phyloP scores from a whole-genome alignment of 2,888 invertebrate genomes.

The Drosophila nr. perissopoda region DNA sequence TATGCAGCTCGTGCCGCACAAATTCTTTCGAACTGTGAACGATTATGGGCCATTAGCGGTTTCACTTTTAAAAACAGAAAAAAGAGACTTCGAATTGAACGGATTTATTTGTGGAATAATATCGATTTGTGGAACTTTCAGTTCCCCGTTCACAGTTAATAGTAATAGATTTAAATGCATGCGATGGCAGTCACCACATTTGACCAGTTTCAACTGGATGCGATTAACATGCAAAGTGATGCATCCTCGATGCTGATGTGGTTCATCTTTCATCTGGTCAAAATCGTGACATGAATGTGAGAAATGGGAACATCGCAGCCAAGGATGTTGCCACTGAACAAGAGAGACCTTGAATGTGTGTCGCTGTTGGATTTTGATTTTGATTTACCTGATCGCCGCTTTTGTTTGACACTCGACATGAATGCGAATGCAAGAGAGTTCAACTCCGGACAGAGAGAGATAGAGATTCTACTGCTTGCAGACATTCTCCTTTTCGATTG shows the following conservation, averaged over 20 bases:
- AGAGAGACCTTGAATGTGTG: constrained; percentile 68
- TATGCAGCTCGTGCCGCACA: constrained; percentile 32
- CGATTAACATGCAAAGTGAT: constrained; percentile 43
- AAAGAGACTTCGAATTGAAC: constrained; percentile 24
- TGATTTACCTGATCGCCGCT: constrained; percentile 59
- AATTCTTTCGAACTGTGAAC: constrained; percentile 31
- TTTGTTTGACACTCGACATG: constrained; percentile 54
- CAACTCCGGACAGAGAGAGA: not conserved
- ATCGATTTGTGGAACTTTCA: constrained; percentile 55
- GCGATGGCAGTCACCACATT: constrained; percentile 32
- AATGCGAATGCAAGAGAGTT: constrained; percentile 34
- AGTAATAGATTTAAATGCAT: constrained; percentile 43
- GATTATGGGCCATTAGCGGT: constrained; percentile 59
- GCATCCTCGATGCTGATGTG: constrained; percentile 48
- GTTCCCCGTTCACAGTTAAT: constrained; percentile 23
- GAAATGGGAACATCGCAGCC: constrained; percentile 51
- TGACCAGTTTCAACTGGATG: constrained; percentile 29
- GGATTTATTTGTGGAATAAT: constrained; percentile 21
- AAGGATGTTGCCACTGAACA: constrained; percentile 38
- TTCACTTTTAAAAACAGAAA: constrained; percentile 62
- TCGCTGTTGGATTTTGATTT: constrained; percentile 31
- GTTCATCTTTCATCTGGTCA: constrained; percentile 74
- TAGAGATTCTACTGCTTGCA: constrained; percentile 44
- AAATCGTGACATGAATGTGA: constrained; percentile 82
- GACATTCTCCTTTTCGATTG: constrained; percentile 61